Base-by-base conservation (phyloP, 92 coral and sea anemone genomes). In the Pocillopora grandis region DNA sequence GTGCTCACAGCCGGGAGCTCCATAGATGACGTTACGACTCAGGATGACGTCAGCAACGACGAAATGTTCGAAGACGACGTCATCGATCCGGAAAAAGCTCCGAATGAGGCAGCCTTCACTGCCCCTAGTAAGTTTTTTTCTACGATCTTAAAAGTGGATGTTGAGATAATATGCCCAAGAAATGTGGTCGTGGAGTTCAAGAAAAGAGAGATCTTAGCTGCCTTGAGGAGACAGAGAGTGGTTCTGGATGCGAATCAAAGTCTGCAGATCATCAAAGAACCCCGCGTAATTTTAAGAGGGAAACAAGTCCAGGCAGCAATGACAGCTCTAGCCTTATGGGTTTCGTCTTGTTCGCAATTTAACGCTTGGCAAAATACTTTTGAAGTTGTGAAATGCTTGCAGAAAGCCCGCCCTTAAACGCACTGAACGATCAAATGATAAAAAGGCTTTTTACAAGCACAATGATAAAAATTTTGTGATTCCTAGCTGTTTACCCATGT, bases 261-360 rank as follows among this genome's bases (percentile, higher is more conserved):
- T 9, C 76, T 77, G 18, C 60, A 84, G 66, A 80, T 80, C n/a
- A 23, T 84, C 2, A 66, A 84, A 68, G 70, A 84, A 42, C 83
- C 88, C 67, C 75, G 66, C 20, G 68, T 67, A 48, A 27, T 84
- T 76, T 64, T 84, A 2, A 76, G 76, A 66, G 31, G 87, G 13
- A 13, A 36, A 18, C 62, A 76, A 52, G 55, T 84, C 31, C 49
- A 67, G 15, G 2, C 66, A 58, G 68, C 87, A 31, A 8, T 65
- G 61, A 52, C 15, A 2, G 61, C 48, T 76, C 76, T 84, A 1
- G 59, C 58, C 2, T 35, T n/a, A 75, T 84, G 88, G 88, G 59
- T 67, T 49, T 21, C 75, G 9, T 84, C 87, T 56, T 13, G 73
- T 15, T 13, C 71, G 7, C 42, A 20, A 2, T 66, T 76, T 21